A percentile compares a stretch with the other conserved stretches of the same genome.
These are phyloP conservation scores for Chelonoidis abingdonii DNA, from an alignment of 2,113 vertebrate species.

Conservation along the genomic window DNA sequence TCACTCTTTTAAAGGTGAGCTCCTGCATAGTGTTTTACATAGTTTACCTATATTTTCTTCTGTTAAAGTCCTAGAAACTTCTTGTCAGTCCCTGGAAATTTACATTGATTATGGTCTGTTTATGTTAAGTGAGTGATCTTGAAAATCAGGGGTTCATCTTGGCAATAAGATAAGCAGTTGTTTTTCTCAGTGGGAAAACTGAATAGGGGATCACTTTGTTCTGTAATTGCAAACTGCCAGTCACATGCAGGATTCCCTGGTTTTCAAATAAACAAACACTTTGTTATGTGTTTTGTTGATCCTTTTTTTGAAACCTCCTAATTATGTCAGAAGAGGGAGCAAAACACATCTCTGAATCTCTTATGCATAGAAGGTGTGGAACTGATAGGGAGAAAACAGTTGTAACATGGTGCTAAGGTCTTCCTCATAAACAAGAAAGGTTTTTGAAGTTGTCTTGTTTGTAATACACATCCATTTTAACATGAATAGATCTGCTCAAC, in stretches of 20 bases:
- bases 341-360: neutral
- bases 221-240: neutral
- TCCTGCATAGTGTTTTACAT: neutral
- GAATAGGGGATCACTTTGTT: neutral
- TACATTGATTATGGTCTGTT: neutral
- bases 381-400: neutral
- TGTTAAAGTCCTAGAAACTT: neutral
- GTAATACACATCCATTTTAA: neutral
- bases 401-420: neutral
- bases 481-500: constrained; percentile 25
- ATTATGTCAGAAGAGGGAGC: neutral
- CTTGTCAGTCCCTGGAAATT: neutral
- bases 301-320: neutral
- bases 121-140: neutral
- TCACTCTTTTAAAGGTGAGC: neutral
- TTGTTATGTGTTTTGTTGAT: neutral
- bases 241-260: neutral
- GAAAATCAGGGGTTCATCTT: neutral
- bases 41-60: neutral
- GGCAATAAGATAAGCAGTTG: neutral
- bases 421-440: neutral
- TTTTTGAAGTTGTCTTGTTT: neutral
- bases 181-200: neutral
- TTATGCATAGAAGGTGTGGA: neutral
- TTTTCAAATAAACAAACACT: neutral